Base-by-base conservation (phyloP, 2,113 vertebrate species). In the Hucho hucho region DNA sequence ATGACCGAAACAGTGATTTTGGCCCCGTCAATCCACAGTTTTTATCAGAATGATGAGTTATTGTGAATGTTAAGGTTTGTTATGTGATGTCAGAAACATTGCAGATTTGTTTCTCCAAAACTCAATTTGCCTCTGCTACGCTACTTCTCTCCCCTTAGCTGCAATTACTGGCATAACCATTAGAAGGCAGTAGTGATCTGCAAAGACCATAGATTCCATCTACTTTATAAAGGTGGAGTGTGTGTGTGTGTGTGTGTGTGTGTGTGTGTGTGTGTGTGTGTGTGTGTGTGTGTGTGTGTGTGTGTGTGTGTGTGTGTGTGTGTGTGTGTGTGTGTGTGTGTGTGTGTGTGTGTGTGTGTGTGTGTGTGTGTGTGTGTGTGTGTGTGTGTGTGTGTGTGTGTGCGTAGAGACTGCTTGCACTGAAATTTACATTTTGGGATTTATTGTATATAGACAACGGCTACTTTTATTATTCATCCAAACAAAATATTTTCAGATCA, bases 131-230 rank as follows among this genome's bases (percentile, higher is more conserved):
- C 49, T 53, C 32, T 32, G n/a, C 16, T 18, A 18, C 37, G 11
- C 1, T 2, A 43, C 37, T 2, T 11, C 9, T 43, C 13, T 53
- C 49, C 66, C 37, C 64, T 29, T 29, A 28, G 53, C 64, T 84
- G 84, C 84, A 84, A 64, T 92, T 32, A 83, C 43, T 56, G 6
- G 65, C 73, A 20, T 20, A 64, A 81, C 94, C 96, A 89, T 94
- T 82, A 95, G 97, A 94, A 96, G 96, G 97, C 95, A 96, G 94
- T 95, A 94, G 92, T 88, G 90, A 70, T 88, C 94, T 87, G 85
- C 85, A 84, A 25, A 83, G 79, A 20, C 74, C 71, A 46, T 61
- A 58, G 43, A 61, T 5, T 12, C 26, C 3, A 75, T 6, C 32
- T 29, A 67, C 49, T 14, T 13, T 12, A 58, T 28, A 47, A 20